Conservation (phyloP, 1,140 invertebrate species). For the Popillia japonica region DNA sequence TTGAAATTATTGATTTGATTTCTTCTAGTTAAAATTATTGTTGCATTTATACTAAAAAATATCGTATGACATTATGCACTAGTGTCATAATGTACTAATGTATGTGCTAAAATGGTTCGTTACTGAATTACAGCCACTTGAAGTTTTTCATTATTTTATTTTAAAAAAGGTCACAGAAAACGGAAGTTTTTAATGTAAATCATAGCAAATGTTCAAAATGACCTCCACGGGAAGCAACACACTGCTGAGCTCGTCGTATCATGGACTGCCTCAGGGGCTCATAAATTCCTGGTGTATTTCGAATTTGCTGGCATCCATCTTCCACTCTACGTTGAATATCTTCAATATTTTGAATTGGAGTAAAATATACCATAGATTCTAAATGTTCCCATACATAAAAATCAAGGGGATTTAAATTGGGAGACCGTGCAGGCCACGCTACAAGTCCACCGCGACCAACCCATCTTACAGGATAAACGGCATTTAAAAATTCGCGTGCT, state of each 20-base stretch:
- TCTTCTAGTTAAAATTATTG: too few relatives aligned
- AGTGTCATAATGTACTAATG: too few relatives aligned
- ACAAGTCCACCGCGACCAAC: slow-evolving; percentile 53
- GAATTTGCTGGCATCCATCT: too few relatives aligned
- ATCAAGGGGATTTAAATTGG: slow-evolving; percentile 53
- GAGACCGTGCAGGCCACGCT: slow-evolving; percentile 52
- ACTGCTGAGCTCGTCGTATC: background rate
- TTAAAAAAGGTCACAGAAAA: slow-evolving; percentile 7
- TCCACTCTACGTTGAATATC: background rate
- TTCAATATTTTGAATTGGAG: slow-evolving; percentile 17
- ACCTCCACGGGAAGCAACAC: too few relatives aligned
- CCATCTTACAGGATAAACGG: slow-evolving; percentile 44
- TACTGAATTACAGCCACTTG: slow-evolving; percentile 5
- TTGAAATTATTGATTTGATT: too few relatives aligned
- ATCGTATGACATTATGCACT: too few relatives aligned
- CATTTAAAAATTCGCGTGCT: slow-evolving; percentile 16
- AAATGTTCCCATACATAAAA: slow-evolving; percentile 51
- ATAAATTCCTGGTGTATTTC: too few relatives aligned
- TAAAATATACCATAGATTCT: too few relatives aligned
- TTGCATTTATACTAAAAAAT: too few relatives aligned
- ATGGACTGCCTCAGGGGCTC: background rate
- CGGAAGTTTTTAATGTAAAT: slow-evolving; percentile 13
- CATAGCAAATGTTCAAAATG: background rate
- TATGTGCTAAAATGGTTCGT: slow-evolving; percentile 10
- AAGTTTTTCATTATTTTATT: background rate